phyloP scores from a whole-genome alignment of 2,797 vertebrate species.

The Clarias fuscus region DNA sequence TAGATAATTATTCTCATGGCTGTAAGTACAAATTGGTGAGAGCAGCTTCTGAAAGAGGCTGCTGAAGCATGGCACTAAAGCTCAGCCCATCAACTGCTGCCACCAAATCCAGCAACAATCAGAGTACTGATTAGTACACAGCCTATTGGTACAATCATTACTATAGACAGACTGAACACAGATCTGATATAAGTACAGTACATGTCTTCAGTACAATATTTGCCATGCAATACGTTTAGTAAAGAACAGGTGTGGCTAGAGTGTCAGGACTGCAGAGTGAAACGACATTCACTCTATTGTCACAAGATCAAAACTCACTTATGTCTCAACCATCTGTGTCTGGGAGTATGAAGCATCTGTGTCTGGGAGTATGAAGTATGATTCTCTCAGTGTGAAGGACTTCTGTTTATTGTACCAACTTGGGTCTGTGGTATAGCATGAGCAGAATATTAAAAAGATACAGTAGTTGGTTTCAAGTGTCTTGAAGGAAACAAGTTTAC shows the following conservation, averaged over 20 bases:
- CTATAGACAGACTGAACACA: not conserved
- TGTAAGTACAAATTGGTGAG: slow-evolving; percentile 79
- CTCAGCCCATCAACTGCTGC: slow-evolving; percentile 29
- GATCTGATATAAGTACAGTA: not conserved
- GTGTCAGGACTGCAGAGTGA: not conserved
- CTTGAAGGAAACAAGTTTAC: not conserved
- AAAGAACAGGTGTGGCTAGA: not conserved
- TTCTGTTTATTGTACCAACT: not conserved
- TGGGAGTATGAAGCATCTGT: not conserved
- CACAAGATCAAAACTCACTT: not conserved
- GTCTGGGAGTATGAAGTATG: not conserved
- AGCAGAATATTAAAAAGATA: not conserved
- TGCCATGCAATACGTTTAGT: not conserved
- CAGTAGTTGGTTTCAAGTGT: not conserved
- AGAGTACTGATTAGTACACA: not conserved
- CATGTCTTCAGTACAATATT: not conserved
- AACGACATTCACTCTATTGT: not conserved
- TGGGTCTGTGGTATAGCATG: not conserved
- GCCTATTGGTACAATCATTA: not conserved
- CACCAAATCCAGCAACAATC: not conserved
- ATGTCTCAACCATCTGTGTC: not conserved
- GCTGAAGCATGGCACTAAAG: slow-evolving; percentile 66
- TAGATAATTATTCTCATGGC: slow-evolving; percentile 72
- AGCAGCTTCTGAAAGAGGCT: slow-evolving; percentile 65
- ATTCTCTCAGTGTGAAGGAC: not conserved